phyloP scores from a whole-genome alignment of 2,888 invertebrate species.

The Ceratothoa steindachneri region DNA sequence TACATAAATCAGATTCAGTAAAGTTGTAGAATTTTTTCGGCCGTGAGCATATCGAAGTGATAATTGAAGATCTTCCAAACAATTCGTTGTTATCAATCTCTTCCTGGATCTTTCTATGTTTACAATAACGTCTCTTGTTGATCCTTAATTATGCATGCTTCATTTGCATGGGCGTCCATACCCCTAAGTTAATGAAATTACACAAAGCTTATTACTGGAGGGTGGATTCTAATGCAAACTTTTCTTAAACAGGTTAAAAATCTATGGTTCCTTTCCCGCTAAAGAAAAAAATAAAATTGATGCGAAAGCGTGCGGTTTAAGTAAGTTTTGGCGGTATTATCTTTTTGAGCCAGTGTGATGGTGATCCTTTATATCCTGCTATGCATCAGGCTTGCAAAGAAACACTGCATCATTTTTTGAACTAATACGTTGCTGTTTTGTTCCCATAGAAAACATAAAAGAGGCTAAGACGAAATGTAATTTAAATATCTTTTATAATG shows the following conservation, averaged over 20 bases:
- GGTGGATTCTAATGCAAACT: conserved; percentile 33
- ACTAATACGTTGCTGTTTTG: conserved; percentile 1
- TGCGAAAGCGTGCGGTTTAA: conserved; percentile 36
- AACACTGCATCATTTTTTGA: not conserved
- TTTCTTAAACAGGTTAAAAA: conserved; percentile 47
- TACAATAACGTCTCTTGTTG: too few species aligned
- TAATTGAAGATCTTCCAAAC: too few species aligned
- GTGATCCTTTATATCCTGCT: not conserved
- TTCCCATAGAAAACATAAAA: not conserved
- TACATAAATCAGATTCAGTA: too few species aligned
- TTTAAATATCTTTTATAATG: not conserved
- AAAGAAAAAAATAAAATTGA: conserved; percentile 36
- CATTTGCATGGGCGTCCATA: not conserved
- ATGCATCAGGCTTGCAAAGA: not conserved
- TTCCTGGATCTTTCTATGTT: conserved; percentile 4
- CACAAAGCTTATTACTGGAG: not conserved
- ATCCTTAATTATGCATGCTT: conserved; percentile 4
- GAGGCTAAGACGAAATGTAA: too few species aligned
- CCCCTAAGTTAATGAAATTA: not conserved
- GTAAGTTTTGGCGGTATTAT: conserved; percentile 28
- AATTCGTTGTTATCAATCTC: too few species aligned
- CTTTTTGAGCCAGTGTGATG: not conserved
- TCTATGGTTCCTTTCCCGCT: conserved; percentile 46
- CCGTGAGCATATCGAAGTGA: too few species aligned
- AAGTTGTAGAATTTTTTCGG: too few species aligned